Base-by-base conservation (phyloP, 2,113 vertebrate genomes). In the Alaudala cheleensis region DNA sequence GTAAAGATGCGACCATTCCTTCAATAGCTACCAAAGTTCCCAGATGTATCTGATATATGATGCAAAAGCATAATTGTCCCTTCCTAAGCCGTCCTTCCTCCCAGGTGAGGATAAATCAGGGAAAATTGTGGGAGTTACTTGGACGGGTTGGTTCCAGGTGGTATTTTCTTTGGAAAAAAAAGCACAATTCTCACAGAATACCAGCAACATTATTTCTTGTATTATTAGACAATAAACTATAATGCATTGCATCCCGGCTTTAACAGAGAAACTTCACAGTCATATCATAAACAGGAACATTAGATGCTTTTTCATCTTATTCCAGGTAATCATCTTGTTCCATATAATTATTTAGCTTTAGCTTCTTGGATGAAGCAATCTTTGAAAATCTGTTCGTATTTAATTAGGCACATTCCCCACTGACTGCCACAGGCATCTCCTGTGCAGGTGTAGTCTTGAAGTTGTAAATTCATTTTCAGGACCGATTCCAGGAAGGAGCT, bases 391-490 rank as follows among this genome's bases (percentile, higher is more conserved):
- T 93, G 90, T 89, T 93, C 10, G 6, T 92, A 69, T 93, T 97
- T 96, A 96, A 96, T 96, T 96, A 96, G 85, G 42, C 86, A 86
- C 94, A 96, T 96, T 97, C 94, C 92, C 95, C 90, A 79, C 88
- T 62, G 93, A 96, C 60, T 91, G 93, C 96, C 93, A 95, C 93
- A 94, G 96, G 95, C 94, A 92, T 85, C 92, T 94, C 88, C 90
- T 93, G 88, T 95, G 94, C 95, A 97, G 95, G 93, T 97, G 93
- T 93, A 92, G 92, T 96, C 96, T 97, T 96, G 95, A 96, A 96
- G 83, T 50, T 72, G 79, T 90, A 90, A 86, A 79, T 77, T 92
- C 57, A 53, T 70, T 93, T 94, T 93, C 93, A 95, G 93, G 96
- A 45, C n/a, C 0, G 0, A 39, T 92, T 97, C 92, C 93, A 95